Conservation (phyloP, 1,140 invertebrate species). For the Pseudomyrmex sp. region DNA sequence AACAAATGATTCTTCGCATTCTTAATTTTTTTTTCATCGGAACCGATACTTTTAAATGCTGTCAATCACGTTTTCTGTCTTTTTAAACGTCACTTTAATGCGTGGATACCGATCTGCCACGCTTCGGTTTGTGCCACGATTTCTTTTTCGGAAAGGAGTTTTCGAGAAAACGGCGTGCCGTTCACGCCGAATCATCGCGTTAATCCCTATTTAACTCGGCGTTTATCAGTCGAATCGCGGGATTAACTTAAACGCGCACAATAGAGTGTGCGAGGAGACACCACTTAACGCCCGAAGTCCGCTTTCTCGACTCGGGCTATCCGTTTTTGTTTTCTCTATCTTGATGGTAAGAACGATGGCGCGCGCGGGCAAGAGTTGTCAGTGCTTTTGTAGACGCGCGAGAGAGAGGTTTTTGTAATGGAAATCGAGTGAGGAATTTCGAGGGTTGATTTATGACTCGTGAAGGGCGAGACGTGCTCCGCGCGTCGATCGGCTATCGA, state of each 20-base stretch:
- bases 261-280: slow-evolving; percentile 61
- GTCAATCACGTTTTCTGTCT: not conserved
- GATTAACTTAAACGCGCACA: slow-evolving; percentile 76
- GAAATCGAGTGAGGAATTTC: slow-evolving; percentile 74
- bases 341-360: slow-evolving; percentile 43
- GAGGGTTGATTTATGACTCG: slow-evolving; percentile 5
- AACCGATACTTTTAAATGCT: not conserved
- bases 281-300: slow-evolving; percentile 60
- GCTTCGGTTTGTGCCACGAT: not conserved
- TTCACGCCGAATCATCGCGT: slow-evolving; percentile 70
- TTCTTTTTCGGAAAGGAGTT: slow-evolving; percentile 22
- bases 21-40: too few relatives aligned
- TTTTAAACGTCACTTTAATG: slow-evolving; percentile 74
- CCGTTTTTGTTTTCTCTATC: slow-evolving; percentile 51
- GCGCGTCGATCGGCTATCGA: slow-evolving; percentile 17
- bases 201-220: slow-evolving; percentile 79
- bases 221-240: slow-evolving; percentile 73
- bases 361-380: slow-evolving; percentile 58
- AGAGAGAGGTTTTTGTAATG: slow-evolving; percentile 67
- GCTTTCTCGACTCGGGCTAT: slow-evolving; percentile 3
- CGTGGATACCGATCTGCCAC: slow-evolving; percentile 68
- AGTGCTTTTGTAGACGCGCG: slow-evolving; percentile 40
- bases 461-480: too few relatives aligned
- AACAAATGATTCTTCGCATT: too few relatives aligned
- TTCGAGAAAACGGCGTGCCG: slow-evolving; percentile 12